These are phyloP conservation scores for Zaprionus vittiger DNA, from an alignment of 1,140 invertebrate genomes.

Conservation along the genomic window DNA sequence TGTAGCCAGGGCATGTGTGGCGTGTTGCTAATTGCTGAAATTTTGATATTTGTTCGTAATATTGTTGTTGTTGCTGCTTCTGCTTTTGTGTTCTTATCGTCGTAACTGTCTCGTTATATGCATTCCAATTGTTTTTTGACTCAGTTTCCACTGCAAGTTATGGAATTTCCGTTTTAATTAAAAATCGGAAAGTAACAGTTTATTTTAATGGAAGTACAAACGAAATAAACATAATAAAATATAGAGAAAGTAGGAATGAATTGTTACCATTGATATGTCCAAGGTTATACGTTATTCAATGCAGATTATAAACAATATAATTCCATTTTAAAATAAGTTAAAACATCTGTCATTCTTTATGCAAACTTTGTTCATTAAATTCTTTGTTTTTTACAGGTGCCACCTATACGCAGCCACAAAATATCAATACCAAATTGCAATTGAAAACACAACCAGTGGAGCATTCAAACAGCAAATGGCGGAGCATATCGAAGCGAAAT, in stretches of 20 bases:
- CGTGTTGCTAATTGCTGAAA: conserved; percentile 41
- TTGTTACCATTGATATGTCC: no score
- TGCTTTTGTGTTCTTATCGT: conserved; percentile 38
- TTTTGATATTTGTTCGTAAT: conserved; percentile 66
- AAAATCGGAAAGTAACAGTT: conserved; percentile 38
- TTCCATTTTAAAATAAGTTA: no score
- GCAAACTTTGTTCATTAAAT: neutral
- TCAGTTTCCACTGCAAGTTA: conserved; percentile 36
- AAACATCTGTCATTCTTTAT: no score
- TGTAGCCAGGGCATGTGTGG: conserved; percentile 21
- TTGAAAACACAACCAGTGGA: conserved; percentile 58
- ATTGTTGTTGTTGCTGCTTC: conserved; percentile 36
- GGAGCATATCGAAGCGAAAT: conserved; percentile 63
- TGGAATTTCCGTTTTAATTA: conserved; percentile 69
- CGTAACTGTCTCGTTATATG: conserved; percentile 50
- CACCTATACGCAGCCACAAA: conserved; percentile 75
- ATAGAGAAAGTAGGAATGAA: neutral
- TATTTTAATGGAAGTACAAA: neutral
- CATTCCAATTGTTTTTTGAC: conserved; percentile 14
- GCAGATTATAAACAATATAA: neutral
- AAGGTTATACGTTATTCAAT: no score
- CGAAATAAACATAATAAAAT: neutral
- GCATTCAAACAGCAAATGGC: conserved; percentile 58
- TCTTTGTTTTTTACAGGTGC: conserved; percentile 57
- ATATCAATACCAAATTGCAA: conserved; percentile 73